These are phyloP conservation scores for Masticophis lateralis DNA, from an alignment of 2,797 vertebrate genomes.

Conservation along the genomic window DNA sequence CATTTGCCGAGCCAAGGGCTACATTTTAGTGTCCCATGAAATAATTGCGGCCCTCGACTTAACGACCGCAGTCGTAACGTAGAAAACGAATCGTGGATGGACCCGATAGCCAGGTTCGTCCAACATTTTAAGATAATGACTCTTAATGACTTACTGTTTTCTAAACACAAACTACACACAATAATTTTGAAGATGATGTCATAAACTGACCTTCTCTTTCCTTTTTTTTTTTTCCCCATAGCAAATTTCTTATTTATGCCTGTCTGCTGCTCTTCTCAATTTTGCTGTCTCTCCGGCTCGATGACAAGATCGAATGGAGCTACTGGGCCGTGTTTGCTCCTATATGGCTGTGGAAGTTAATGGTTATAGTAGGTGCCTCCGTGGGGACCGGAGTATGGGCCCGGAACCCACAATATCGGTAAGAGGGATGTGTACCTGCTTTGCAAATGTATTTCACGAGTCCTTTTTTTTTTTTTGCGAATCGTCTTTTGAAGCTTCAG, in stretches of 20 bases:
- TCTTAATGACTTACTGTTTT: background rate
- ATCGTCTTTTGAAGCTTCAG: rapidly evolving
- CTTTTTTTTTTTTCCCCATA: slow-evolving; percentile 53
- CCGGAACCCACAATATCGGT: slow-evolving; percentile 97
- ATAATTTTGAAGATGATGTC: background rate
- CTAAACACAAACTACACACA: background rate
- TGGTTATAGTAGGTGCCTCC: slow-evolving; percentile 94
- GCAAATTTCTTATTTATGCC: slow-evolving; percentile 98
- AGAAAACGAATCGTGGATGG: too few species aligned
- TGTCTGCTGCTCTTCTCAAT: slow-evolving; percentile 97
- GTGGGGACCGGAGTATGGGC: slow-evolving; percentile 97
- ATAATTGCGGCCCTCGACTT: too few species aligned
- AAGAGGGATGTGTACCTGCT: slow-evolving; percentile 29
- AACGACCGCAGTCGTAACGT: too few species aligned
- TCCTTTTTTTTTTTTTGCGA: background rate
- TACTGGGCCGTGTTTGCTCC: slow-evolving; percentile 98
- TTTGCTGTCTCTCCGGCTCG: slow-evolving; percentile 88
- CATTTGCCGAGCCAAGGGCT: background rate
- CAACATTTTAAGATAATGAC: too few species aligned
- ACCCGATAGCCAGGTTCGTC: too few species aligned
- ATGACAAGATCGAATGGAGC: slow-evolving; percentile 95
- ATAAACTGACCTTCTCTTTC: background rate
- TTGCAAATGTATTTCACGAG: background rate
- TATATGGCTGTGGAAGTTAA: slow-evolving; percentile 97
- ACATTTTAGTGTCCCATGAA: background rate